These are phyloP conservation scores for Crotophaga sulcirostris DNA, from an alignment of 2,113 vertebrate genomes.

Conservation along the genomic window DNA sequence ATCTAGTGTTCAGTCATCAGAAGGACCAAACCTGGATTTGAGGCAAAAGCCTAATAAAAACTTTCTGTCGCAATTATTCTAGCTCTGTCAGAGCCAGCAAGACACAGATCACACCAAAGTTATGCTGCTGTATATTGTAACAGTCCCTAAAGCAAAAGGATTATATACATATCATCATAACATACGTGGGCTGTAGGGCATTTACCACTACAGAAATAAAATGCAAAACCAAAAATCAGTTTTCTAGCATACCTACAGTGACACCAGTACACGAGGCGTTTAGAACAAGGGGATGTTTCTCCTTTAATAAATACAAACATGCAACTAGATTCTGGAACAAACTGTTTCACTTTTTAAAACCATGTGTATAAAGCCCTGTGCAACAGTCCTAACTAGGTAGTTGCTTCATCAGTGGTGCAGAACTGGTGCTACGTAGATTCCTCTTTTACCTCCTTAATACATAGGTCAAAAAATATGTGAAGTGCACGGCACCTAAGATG, in stretches of 20 bases:
- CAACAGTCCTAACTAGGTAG: background rate
- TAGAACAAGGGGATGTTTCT: background rate
- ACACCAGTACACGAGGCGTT: background rate
- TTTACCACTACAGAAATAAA: background rate
- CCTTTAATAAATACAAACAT: background rate
- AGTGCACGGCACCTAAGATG: background rate
- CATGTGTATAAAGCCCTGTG: fast-evolving
- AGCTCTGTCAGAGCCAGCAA: background rate
- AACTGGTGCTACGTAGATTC: background rate
- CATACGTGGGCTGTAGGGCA: background rate
- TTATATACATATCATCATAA: background rate
- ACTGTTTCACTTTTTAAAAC: background rate
- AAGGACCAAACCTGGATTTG: background rate
- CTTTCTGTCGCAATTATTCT: background rate
- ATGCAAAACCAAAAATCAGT: background rate
- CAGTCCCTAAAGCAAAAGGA: background rate
- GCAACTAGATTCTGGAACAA: background rate
- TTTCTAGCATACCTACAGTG: background rate
- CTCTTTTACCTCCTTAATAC: background rate
- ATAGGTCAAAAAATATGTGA: background rate
- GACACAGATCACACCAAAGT: background rate
- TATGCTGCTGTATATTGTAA: background rate
- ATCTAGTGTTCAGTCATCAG: background rate
- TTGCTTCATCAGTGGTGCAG: background rate
- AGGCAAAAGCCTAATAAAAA: background rate